Evolutionary conservation across 2,888 invertebrate species (phyloP), one percentile per base, ranked within the genome.

Genomic region (Leptinotarsa haldemani): DNA sequence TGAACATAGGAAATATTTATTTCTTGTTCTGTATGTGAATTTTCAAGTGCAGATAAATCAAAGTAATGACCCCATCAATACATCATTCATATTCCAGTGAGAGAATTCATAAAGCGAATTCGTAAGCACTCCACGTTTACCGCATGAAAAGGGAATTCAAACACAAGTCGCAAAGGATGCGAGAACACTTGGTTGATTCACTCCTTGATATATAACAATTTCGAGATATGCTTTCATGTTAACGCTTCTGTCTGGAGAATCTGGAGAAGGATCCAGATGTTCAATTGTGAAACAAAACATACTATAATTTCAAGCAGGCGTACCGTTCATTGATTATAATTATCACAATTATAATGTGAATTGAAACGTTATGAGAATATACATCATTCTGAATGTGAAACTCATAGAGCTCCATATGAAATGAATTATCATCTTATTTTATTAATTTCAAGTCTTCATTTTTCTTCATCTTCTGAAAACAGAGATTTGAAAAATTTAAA

Each of bases 111-210:
- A 20, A 22, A 22, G 22, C 18, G 56, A 56, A 20, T 56, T 56
- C 3, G 56, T 20, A 56, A 56, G 22, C 56, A 56, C 22, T 22
- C 22, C 15, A 56, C 22, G 56, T 56, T 22, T 4, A 25, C 25
- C 56, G 56, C 56, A 22, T 56, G 56, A 56, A 56, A 56, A 56
- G 56, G 56, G 56, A 22, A 56, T 56, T 56, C 56, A 56, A 56
- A 56, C 56, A 56, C 56, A 15, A 56, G 22, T 22, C 20, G 56
- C 56, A 20, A 56, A 56, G 18, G 56, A 20, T 56, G 56, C 56
- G 18, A 22, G 56, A 15, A 56, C 25, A 56, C 56, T 56, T 56
- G 56, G 56, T 22, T 56, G 56, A 56, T 56, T 56, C 56, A 56
- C 56, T 20, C 15, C 22, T 22, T 25, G 25, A 56, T 56, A 22